Evolutionary conservation across 2,797 vertebrate species (phyloP), one percentile per base, ranked within the genome.

Genomic region (Moxostoma hubbsi): DNA sequence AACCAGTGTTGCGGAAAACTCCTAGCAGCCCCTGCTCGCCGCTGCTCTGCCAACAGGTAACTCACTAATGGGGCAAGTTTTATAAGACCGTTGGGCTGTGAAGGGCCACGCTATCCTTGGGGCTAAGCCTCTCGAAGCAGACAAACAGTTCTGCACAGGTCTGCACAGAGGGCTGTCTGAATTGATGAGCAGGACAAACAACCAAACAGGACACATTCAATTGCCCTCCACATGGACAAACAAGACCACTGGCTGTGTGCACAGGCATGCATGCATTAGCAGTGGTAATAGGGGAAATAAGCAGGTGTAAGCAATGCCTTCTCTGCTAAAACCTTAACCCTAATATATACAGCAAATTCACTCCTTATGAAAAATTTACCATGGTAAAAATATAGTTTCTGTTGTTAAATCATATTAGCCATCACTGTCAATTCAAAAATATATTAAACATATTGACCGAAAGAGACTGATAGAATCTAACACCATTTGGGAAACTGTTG

Each of bases 31-130:
- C 79, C 43, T 55, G 57, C 49, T 80, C 71, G 67, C 47, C 4
- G 24, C 47, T 7, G 24, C 79, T 75, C 79, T 75, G 79, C 64
- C 68, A 81, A 81, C 55, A 80, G 79, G 79, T 80, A 61, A 51
- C 64, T 46, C 55, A 18, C 62, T 80, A 80, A 80, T 68, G 64
- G 71, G 72, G 72, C 16, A 68, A 66, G 65, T 78, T 82, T 77
- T 49, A 75, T 13, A 61, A 53, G 54, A 79, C 65, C 66, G 53
- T 72, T 83, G 81, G 72, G 70, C 76, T 82, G 81, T 79, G 76
- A 82, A 79, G 50, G 65, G 64, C 50, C 66, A 43, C 5, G 46
- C 55, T 66, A 15, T 62, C 62, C 71, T 68, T 67, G 51, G 46
- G 58, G 79, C 70, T 54, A 61, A 63, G 24, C 24, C 11, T 43